Percentiles rank a stretch among this genome's conserved stretches.
These are phyloP conservation scores for Phaetusa simplex DNA, from an alignment of 2,113 vertebrate genomes.

Conservation along the genomic window DNA sequence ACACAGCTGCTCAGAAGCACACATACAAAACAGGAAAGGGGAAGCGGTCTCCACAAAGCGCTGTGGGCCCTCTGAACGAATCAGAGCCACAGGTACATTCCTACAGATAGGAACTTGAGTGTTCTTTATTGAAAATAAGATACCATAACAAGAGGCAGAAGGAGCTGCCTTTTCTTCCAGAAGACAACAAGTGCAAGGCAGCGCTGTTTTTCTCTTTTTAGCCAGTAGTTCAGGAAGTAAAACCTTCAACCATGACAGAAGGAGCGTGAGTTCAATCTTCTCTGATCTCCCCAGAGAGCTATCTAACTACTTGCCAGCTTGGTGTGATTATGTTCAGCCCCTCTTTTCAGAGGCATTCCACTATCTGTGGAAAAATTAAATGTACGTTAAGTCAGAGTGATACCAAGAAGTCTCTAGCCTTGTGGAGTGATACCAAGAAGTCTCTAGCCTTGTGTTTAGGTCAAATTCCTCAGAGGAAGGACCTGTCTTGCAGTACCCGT, in stretches of 20 bases:
- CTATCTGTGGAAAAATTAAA: neutral
- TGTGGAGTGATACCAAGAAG: too few species aligned
- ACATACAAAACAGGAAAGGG: neutral
- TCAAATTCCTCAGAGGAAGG: neutral
- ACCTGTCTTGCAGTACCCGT: neutral
- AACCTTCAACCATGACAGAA: neutral
- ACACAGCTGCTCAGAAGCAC: neutral
- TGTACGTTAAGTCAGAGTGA: neutral
- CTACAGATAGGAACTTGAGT: neutral
- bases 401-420: neutral
- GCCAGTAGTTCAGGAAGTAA: neutral
- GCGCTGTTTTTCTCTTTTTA: neutral
- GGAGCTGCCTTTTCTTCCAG: neutral
- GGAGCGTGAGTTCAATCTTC: neutral
- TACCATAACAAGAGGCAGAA: neutral
- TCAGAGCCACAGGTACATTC: neutral
- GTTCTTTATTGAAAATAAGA: neutral
- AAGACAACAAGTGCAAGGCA: neutral
- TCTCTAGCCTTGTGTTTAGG: rapidly evolving
- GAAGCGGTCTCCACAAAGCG: neutral
- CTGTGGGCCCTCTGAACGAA: neutral
- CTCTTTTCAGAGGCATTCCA: neutral
- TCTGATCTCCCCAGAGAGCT: neutral
- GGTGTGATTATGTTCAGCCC: neutral
- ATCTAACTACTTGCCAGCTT: neutral